phyloP scores from a whole-genome alignment of 2,888 invertebrate species.

The Dendrolimus houi region DNA sequence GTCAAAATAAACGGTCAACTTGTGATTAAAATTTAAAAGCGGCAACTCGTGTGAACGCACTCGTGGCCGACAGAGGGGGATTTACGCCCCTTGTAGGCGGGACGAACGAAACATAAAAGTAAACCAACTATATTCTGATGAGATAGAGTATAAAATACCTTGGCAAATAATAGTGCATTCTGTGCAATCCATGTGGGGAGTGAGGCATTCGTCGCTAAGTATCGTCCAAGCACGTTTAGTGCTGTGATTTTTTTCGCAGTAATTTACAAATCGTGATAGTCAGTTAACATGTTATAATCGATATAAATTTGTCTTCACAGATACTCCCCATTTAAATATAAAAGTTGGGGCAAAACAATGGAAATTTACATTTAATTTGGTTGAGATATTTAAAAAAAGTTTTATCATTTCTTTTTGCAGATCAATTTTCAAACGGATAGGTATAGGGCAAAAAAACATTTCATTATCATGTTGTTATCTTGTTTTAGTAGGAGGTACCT shows the following conservation, averaged over 20 bases:
- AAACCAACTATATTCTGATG: constrained; percentile 20
- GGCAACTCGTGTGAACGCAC: constrained; percentile 62
- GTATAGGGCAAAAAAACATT: too few species aligned
- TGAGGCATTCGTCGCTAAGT: constrained; percentile 60
- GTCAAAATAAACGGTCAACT: constrained; percentile 57
- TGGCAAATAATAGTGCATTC: constrained; percentile 36
- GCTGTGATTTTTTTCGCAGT: constrained; percentile 46
- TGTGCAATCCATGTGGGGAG: constrained; percentile 55
- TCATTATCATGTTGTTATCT: too few species aligned
- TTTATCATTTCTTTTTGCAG: too few species aligned
- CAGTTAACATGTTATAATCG: too few species aligned
- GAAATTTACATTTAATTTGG: too few species aligned
- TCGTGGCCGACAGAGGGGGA: constrained; percentile 51
- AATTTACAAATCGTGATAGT: constrained; percentile 9
- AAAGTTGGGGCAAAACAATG: too few species aligned
- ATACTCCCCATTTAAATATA: too few species aligned
- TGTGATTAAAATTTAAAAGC: constrained; percentile 73
- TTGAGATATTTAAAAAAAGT: too few species aligned
- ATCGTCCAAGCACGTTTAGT: constrained; percentile 50
- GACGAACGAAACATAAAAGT: constrained; percentile 27
- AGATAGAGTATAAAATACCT: constrained; percentile 17
- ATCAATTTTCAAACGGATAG: too few species aligned
- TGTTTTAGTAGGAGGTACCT: too few species aligned
- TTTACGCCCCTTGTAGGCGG: constrained; percentile 71
- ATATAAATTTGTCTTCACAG: too few species aligned